Evolutionary conservation across 2,797 vertebrate species (phyloP).

Genomic region (Menidia menidia): DNA sequence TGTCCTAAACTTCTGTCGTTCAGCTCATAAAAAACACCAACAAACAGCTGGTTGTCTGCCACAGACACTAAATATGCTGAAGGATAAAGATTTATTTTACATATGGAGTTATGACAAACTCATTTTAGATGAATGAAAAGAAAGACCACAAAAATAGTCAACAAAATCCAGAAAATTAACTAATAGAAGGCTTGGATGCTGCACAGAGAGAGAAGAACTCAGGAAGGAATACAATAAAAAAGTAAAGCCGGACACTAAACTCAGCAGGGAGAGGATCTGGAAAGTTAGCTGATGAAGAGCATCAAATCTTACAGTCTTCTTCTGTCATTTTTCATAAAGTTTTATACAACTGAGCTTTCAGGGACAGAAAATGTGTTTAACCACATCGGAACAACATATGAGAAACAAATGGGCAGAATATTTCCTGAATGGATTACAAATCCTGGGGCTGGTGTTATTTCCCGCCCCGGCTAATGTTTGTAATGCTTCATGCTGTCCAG

Average conservation of each 20-base stretch:
- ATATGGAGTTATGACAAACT: not conserved
- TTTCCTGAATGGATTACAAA: constrained; percentile 34
- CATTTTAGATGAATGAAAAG: not conserved
- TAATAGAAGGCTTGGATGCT: constrained; percentile 12
- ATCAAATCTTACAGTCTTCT: no score
- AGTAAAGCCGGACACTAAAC: constrained; percentile 7
- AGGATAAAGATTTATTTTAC: constrained; percentile 23
- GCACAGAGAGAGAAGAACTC: constrained; percentile 1
- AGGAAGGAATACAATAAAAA: constrained; percentile 27
- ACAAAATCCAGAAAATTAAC: constrained; percentile 11
- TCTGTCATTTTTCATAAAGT: not conserved
- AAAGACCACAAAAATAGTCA: constrained; percentile 8
- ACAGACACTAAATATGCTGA: constrained; percentile 23
- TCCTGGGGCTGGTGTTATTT: constrained; percentile 23
- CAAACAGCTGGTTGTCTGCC: constrained; percentile 56
- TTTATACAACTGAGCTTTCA: constrained; percentile 8
- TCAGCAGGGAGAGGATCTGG: no score
- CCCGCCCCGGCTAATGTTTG: constrained; percentile 38
- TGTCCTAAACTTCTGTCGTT: constrained; percentile 57
- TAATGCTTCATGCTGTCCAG: constrained; percentile 43
- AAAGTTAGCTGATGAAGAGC: constrained; percentile 43
- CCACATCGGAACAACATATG: constrained; percentile 19
- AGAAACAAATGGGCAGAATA: constrained; percentile 34
- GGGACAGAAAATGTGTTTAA: constrained; percentile 16
- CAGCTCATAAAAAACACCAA: constrained; percentile 14